A percentile compares a stretch with the other conserved stretches of the same genome.
Evolutionary conservation across 2,888 invertebrate species (phyloP).

Genomic region (Perizoma flavofasciatum): DNA sequence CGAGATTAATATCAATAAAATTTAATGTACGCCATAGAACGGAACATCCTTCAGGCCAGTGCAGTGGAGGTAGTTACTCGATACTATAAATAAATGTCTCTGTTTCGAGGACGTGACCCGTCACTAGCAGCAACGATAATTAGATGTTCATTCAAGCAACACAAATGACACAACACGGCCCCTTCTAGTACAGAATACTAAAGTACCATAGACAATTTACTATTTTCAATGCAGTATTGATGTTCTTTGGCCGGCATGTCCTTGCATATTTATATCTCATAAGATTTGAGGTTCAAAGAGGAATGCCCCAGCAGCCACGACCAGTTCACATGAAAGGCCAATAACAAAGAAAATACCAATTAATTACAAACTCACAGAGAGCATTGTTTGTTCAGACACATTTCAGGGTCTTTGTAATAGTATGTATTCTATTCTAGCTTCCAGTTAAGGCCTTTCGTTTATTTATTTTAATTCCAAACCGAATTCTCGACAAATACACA

Average conservation of each 20-base stretch:
- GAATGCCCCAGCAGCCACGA: slow-evolving; percentile 1
- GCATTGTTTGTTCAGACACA: neutral
- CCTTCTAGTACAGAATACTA: slow-evolving; percentile 7
- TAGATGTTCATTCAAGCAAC: slow-evolving; percentile 44
- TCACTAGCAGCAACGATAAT: slow-evolving; percentile 49
- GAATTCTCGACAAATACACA: too few relatives aligned
- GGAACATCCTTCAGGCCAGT: slow-evolving; percentile 36
- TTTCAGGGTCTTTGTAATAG: neutral
- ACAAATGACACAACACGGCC: slow-evolving; percentile 19
- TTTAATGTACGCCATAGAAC: slow-evolving; percentile 41
- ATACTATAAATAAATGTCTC: slow-evolving; percentile 33
- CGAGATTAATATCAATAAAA: slow-evolving; percentile 41
- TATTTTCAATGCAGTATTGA: slow-evolving; percentile 17
- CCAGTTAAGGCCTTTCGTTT: neutral
- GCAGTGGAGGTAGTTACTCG: slow-evolving; percentile 46
- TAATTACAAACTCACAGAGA: too few relatives aligned
- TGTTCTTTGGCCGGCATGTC: slow-evolving; percentile 11
- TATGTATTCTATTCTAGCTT: neutral
- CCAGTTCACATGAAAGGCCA: slow-evolving; percentile 12
- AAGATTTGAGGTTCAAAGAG: slow-evolving; percentile 14
- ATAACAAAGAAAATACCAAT: slow-evolving; percentile 4
- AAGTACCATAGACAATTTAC: slow-evolving; percentile 16
- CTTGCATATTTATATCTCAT: slow-evolving; percentile 20
- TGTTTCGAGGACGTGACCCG: slow-evolving; percentile 48
- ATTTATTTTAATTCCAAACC: too few relatives aligned